These are phyloP conservation scores for Capromys pilorides DNA, from an alignment of 2,797 vertebrate species.

Conservation along the genomic window DNA sequence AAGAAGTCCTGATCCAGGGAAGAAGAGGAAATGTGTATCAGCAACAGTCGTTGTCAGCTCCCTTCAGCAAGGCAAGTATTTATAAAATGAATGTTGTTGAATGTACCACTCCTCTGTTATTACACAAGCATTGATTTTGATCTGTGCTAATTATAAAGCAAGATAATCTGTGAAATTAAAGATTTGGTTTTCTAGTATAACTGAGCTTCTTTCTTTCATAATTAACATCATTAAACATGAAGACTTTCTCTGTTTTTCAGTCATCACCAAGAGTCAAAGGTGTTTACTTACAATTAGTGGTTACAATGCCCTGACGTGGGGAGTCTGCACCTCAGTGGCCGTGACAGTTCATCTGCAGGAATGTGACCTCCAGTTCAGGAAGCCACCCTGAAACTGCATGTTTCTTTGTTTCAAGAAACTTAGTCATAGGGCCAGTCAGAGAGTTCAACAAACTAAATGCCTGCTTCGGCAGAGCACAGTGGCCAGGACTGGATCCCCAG, in stretches of 20 bases:
- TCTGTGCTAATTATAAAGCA: background rate
- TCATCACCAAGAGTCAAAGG: constrained; percentile 53
- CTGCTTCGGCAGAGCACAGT: no score
- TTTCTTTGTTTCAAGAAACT: constrained; percentile 78
- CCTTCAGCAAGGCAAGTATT: background rate
- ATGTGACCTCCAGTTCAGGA: constrained; percentile 56
- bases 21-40: background rate
- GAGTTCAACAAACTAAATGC: no score
- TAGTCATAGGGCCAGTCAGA: no score
- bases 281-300: constrained; percentile 45
- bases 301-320: constrained; percentile 7
- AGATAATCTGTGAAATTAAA: constrained; percentile 63
- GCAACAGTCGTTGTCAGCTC: background rate
- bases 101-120: background rate
- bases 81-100: background rate
- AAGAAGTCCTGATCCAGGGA: background rate
- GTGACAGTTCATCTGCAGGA: constrained; percentile 70
- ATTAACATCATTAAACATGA: constrained; percentile 32
- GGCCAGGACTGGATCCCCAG: no score
- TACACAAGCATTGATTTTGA: background rate
- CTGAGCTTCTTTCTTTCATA: background rate
- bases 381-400: constrained; percentile 74
- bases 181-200: constrained; percentile 52
- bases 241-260: constrained; percentile 37
- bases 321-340: constrained; percentile 35